These are phyloP conservation scores for Halichondria panicea DNA, from an alignment of 37 sponge, comb jelly and placozoan species.

Conservation along the genomic window DNA sequence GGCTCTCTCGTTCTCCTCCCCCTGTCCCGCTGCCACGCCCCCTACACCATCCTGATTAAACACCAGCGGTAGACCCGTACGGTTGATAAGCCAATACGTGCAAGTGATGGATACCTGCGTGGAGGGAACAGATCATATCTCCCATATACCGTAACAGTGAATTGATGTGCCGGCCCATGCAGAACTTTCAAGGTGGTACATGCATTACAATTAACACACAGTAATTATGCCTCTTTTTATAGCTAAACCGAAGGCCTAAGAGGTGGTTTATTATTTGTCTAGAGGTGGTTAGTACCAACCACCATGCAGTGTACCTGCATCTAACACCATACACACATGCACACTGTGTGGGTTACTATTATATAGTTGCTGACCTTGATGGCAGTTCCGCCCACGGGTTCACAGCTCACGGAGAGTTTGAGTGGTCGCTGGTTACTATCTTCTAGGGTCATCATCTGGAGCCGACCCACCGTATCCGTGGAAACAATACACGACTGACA, in stretches of 20 bases:
- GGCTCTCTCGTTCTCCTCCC: constrained; percentile 82
- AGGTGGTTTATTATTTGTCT: too few relatives aligned
- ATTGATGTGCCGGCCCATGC: too few relatives aligned
- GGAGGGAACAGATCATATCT: too few relatives aligned
- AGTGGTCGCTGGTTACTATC: constrained; percentile 20
- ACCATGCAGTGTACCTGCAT: too few relatives aligned
- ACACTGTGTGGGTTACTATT: background rate
- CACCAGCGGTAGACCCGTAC: constrained; percentile 84
- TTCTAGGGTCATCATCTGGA: constrained; percentile 24
- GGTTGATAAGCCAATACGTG: constrained; percentile 85
- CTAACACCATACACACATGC: background rate
- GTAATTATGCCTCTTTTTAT: too few relatives aligned
- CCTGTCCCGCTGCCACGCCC: constrained; percentile 78
- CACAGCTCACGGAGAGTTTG: constrained; percentile 41
- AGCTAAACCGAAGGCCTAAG: too few relatives aligned
- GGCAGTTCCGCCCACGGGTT: constrained; percentile 34
- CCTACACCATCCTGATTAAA: constrained; percentile 68
- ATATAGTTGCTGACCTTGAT: constrained; percentile 39
- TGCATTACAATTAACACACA: too few relatives aligned
- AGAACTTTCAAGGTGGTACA: too few relatives aligned
- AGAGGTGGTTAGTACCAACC: background rate
- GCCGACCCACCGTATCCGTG: constrained; percentile 26
- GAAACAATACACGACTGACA: constrained; percentile 45
- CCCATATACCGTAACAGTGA: too few relatives aligned
- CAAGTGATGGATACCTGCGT: constrained; percentile 70